Evolutionary conservation across 30 jellyfish, hydroid and myxozoan species (phyloP), one percentile per base, ranked within the genome.

Genomic region (Hydractinia symbiolongicarpus): DNA sequence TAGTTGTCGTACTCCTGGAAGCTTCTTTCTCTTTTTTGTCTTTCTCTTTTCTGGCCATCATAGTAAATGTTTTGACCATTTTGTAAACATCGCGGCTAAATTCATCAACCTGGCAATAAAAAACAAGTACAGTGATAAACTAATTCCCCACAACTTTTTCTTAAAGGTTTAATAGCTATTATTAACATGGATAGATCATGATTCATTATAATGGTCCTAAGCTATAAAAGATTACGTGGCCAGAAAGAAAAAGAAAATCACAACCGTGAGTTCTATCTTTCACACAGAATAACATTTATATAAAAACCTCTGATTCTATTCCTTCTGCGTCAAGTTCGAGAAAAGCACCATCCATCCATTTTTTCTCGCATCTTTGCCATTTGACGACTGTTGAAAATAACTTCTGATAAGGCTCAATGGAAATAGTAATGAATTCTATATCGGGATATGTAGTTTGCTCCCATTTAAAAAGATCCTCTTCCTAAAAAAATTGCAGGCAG

Each of bases 311-410:
- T 17, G 95, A 91, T 75, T 91, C 98, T 16, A 86, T 82, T 6
- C 68, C 62, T 73, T 91, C 98, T 50, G 98, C 96, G 79, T 91
- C 90, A 67, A 91, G 84, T 49, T 86, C 96, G 15, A 55, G 68
- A 73, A 91, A 91, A 1, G 98, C 95, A 14, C 98, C 98, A 75
- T 91, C 98, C 98, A 91, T 91, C 98, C 95, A 86, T 62, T 86
- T 86, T 85, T 91, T 91, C 66, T 91, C 98, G 19, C 94, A 76
- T 55, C 92, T 78, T 71, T 91, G 98, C 98, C 98, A 91, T 85
- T 82, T 91, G 49, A 83, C 98, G 77, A 83, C 92, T 19, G 93
- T 30, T 14, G 98, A 82, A 76, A 86, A 91, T 54, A 91, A 87
- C 79, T 86, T 86, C 81, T 79, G 80, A 66, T 86, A 91, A 9